phyloP scores from a whole-genome alignment of 1,140 invertebrate genomes.

The Antheraea mylitta region DNA sequence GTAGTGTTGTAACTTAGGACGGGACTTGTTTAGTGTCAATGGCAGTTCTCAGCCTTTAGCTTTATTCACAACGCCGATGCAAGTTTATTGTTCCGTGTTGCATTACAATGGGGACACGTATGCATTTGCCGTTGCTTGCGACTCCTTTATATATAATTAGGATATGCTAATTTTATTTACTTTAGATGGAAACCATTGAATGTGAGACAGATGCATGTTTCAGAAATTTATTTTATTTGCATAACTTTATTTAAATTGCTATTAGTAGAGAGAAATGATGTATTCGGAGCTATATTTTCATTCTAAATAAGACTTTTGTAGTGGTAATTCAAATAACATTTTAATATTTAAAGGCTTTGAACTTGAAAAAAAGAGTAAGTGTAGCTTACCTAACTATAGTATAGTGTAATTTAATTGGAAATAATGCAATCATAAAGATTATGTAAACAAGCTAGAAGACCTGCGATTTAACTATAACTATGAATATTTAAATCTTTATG shows the following conservation, averaged over 20 bases:
- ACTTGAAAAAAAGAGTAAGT: too few relatives aligned
- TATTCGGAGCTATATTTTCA: too few relatives aligned
- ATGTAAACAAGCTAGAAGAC: too few relatives aligned
- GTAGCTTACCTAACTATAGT: too few relatives aligned
- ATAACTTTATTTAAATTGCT: not conserved
- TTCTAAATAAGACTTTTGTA: too few relatives aligned
- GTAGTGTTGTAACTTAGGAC: slow-evolving; percentile 28
- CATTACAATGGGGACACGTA: slow-evolving; percentile 25
- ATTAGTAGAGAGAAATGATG: not conserved
- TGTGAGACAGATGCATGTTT: too few relatives aligned
- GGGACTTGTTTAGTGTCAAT: slow-evolving; percentile 42
- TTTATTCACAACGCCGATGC: slow-evolving; percentile 23
- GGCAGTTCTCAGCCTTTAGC: slow-evolving; percentile 30
- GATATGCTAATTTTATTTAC: slow-evolving; percentile 4
- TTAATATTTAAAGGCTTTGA: too few relatives aligned
- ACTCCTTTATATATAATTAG: slow-evolving; percentile 1
- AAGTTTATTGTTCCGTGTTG: slow-evolving; percentile 26
- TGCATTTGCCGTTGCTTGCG: slow-evolving; percentile 13
- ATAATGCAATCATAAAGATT: too few relatives aligned
- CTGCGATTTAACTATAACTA: too few relatives aligned
- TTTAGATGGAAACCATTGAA: not conserved
- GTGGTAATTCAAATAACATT: too few relatives aligned
- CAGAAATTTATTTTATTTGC: not conserved
- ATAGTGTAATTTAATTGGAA: too few relatives aligned
- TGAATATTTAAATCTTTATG: too few relatives aligned